Conservation (phyloP, 2,113 vertebrate species). For the Cheirogaleus medius region DNA sequence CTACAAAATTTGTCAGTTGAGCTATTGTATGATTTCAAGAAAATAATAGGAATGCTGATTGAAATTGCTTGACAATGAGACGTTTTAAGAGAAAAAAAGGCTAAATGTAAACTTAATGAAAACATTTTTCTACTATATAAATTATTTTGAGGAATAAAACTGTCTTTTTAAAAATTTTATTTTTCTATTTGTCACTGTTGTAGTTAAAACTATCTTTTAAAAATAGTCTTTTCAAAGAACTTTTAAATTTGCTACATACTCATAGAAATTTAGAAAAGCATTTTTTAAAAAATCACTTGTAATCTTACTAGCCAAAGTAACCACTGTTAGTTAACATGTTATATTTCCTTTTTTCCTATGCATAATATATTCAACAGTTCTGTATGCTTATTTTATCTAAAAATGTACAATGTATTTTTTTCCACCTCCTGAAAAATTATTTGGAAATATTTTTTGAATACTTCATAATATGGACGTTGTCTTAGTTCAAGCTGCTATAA, state of each 20-base stretch:
- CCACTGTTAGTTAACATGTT: not conserved
- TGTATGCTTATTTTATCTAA: not conserved
- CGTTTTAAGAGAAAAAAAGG: conserved; percentile 21
- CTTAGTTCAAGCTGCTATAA: not conserved
- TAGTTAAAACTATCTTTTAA: not conserved
- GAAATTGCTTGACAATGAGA: conserved; percentile 36
- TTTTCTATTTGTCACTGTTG: no score
- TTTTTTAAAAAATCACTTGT: not conserved
- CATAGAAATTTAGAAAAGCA: not conserved
- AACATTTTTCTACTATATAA: not conserved
- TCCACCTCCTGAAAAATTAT: not conserved
- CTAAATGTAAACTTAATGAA: conserved; percentile 6
- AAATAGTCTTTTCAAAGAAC: not conserved
- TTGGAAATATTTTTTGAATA: conserved; percentile 26
- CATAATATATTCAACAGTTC: not conserved
- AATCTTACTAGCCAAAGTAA: not conserved
- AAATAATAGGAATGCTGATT: conserved; percentile 31
- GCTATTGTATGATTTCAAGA: not conserved
- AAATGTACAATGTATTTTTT: not conserved
- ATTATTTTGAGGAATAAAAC: conserved; percentile 10
- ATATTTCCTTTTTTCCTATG: not conserved
- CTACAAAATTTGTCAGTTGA: not conserved
- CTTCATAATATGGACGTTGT: not conserved
- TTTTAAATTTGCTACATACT: not conserved
- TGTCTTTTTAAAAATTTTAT: no score